phyloP scores from a whole-genome alignment of 2,797 vertebrate species.

The Apogon talboti region DNA sequence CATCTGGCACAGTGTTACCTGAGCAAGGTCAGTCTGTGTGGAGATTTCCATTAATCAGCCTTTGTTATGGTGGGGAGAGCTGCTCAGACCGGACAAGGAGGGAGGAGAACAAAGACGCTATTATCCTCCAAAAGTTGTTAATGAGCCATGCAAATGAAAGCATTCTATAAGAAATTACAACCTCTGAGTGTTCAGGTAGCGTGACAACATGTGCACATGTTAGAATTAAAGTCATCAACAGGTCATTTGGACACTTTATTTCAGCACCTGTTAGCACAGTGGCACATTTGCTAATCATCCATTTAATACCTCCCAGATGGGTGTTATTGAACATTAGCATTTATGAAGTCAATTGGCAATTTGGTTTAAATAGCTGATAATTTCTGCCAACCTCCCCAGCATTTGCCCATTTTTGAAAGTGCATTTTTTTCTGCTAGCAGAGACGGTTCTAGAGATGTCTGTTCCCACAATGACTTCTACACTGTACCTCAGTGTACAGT shows the following conservation, averaged over 20 bases:
- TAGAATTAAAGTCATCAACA: slow-evolving; percentile 11
- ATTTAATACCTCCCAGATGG: slow-evolving; percentile 9
- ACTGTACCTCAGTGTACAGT: too few relatives aligned
- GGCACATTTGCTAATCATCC: slow-evolving; percentile 3
- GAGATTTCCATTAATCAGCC: slow-evolving; percentile 77
- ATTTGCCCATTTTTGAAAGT: background rate
- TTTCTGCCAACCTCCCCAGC: background rate
- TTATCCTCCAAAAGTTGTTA: slow-evolving; percentile 31
- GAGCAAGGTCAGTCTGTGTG: slow-evolving; percentile 72
- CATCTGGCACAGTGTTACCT: slow-evolving; percentile 77
- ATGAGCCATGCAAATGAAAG: slow-evolving; percentile 10
- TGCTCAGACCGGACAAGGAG: slow-evolving; percentile 25
- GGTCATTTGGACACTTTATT: slow-evolving; percentile 5
- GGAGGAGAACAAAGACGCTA: slow-evolving; percentile 39
- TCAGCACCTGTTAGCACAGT: slow-evolving; percentile 1
- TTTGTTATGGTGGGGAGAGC: slow-evolving; percentile 50
- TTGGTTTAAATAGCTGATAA: background rate
- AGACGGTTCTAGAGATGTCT: too few relatives aligned
- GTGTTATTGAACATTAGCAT: background rate
- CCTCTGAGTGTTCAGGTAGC: slow-evolving; percentile 1
- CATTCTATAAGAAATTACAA: background rate
- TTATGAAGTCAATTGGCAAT: background rate
- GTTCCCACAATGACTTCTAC: too few relatives aligned
- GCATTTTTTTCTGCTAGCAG: too few relatives aligned
- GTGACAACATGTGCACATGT: slow-evolving; percentile 2